These are phyloP conservation scores for Crematogaster levior DNA, from an alignment of 2,888 invertebrate genomes.

Conservation along the genomic window DNA sequence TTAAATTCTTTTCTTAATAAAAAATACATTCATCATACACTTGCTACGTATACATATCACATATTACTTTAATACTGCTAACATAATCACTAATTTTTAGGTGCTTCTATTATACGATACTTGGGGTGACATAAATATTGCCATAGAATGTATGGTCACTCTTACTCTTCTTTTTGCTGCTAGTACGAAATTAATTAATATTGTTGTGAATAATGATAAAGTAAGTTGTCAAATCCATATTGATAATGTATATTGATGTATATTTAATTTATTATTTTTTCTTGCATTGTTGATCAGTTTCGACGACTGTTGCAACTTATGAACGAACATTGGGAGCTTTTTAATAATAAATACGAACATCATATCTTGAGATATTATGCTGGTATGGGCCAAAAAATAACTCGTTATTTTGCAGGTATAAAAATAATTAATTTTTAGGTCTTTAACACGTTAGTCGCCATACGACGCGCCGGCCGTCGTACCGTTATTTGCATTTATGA, in stretches of 20 bases:
- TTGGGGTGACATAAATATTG: not conserved
- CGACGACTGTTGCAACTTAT: slow-evolving; percentile 1
- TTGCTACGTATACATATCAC: too few species aligned
- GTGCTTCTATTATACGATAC: not conserved
- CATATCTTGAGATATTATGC: slow-evolving; percentile 26
- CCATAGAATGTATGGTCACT: not conserved
- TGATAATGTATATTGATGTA: not conserved
- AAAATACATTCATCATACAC: not conserved
- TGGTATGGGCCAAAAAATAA: not conserved
- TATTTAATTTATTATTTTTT: not conserved
- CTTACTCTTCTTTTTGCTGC: not conserved
- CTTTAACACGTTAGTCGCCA: too few species aligned
- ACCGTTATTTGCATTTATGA: too few species aligned
- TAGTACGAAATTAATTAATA: not conserved
- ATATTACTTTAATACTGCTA: not conserved
- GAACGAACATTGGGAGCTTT: not conserved
- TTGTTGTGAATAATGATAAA: slow-evolving; percentile 4
- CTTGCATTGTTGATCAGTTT: not conserved
- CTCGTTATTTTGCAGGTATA: slow-evolving; percentile 15
- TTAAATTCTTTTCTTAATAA: not conserved
- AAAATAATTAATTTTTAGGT: too few species aligned
- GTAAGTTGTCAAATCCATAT: slow-evolving; percentile 3
- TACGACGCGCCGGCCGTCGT: too few species aligned
- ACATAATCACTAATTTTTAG: not conserved
- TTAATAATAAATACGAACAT: slow-evolving; percentile 7